Evolutionary conservation across 2,113 vertebrate species (phyloP).

Genomic region (Ceratotherium simum): DNA sequence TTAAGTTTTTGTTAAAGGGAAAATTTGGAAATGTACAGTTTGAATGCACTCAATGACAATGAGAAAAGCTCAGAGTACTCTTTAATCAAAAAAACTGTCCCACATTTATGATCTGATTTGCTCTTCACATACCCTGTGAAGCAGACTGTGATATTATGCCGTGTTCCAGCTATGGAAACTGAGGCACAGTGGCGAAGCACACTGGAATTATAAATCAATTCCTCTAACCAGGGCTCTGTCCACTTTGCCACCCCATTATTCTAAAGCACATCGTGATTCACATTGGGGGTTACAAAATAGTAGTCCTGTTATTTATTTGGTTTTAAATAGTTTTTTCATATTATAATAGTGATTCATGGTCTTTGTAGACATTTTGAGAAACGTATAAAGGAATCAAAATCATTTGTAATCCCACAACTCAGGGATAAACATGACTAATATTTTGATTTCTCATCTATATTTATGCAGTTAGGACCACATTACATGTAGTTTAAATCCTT

Average conservation of each 20-base stretch:
- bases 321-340: background rate
- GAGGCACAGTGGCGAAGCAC: background rate
- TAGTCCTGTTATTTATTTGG: background rate
- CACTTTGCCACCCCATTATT: background rate
- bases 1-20: background rate
- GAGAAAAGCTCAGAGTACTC: background rate
- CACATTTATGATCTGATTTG: background rate
- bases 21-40: background rate
- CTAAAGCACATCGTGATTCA: background rate
- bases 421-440: background rate
- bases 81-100: background rate
- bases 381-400: background rate
- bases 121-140: background rate
- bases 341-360: background rate
- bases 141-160: background rate
- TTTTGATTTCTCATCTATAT: background rate
- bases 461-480: background rate
- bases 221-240: background rate
- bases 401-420: background rate
- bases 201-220: background rate
- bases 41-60: background rate
- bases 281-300: background rate
- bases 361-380: constrained; percentile 24
- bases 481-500: background rate
- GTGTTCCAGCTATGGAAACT: background rate